phyloP scores from a whole-genome alignment of 92 coral and sea anemone genomes.

The Palythoa caribaeorum region DNA sequence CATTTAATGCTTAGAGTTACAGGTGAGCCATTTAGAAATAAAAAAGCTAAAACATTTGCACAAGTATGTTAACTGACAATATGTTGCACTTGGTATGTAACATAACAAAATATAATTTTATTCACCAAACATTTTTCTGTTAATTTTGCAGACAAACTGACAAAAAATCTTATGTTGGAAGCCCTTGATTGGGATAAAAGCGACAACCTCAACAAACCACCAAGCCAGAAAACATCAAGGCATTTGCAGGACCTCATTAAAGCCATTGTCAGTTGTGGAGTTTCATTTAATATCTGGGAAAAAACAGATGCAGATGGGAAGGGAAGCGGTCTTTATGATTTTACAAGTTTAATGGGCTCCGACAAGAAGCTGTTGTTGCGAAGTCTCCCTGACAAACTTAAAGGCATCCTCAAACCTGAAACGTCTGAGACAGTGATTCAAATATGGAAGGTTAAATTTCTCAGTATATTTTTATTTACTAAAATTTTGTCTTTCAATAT shows the following conservation, averaged over 20 bases:
- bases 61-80: neutral
- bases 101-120: neutral
- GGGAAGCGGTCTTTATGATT: conserved; percentile 67
- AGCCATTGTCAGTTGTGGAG: conserved; percentile 72
- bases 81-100: neutral
- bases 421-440: conserved; percentile 65
- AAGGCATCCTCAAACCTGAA: conserved; percentile 63
- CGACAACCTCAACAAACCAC: conserved; percentile 70
- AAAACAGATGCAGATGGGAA: conserved; percentile 73
- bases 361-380: conserved; percentile 63
- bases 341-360: conserved; percentile 74
- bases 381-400: conserved; percentile 58
- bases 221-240: conserved; percentile 46
- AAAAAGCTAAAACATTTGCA: conserved; percentile 16
- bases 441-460: conserved; percentile 61
- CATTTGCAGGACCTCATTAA: conserved; percentile 59
- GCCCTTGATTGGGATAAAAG: conserved; percentile 40
- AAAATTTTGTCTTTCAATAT: neutral
- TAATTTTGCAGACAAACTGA: conserved; percentile 60
- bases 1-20: conserved; percentile 63
- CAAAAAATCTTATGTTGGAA: conserved; percentile 59
- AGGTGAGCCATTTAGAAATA: conserved; percentile 26
- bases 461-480: neutral
- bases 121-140: neutral
- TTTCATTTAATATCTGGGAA: conserved; percentile 75